phyloP scores from a whole-genome alignment of 2,888 invertebrate genomes.

The Cataglyphis rosenhaueri region DNA sequence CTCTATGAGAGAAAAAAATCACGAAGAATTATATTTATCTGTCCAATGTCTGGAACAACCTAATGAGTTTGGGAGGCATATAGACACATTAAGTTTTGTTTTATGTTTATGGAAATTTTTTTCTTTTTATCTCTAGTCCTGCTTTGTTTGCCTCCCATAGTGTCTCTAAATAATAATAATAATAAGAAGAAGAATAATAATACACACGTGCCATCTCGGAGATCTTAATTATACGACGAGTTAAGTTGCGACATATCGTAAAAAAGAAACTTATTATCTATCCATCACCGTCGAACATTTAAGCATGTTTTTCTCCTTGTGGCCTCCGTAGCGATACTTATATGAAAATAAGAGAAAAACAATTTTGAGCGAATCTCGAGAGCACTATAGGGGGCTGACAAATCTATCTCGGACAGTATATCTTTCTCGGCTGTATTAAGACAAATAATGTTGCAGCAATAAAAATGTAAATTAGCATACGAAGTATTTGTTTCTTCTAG shows the following conservation, averaged over 20 bases:
- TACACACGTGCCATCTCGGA: slow-evolving; percentile 24
- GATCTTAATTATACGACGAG: slow-evolving; percentile 40
- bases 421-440: slow-evolving; percentile 80
- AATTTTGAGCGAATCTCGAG: slow-evolving; percentile 63
- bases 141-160: slow-evolving; percentile 73
- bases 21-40: slow-evolving; percentile 57
- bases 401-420: slow-evolving; percentile 75
- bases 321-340: slow-evolving; percentile 33
- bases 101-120: slow-evolving; percentile 44
- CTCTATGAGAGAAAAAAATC: slow-evolving; percentile 28
- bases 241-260: slow-evolving; percentile 37
- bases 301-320: slow-evolving; percentile 58
- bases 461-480: slow-evolving; percentile 84
- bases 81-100: slow-evolving; percentile 29
- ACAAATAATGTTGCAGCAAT: slow-evolving; percentile 84
- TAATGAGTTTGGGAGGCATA: slow-evolving; percentile 83
- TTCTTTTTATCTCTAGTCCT: slow-evolving; percentile 60
- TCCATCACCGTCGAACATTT: slow-evolving; percentile 22
- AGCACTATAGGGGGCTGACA: slow-evolving; percentile 78
- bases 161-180: slow-evolving; percentile 58
- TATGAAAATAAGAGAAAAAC: slow-evolving; percentile 14
- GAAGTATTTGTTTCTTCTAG: slow-evolving; percentile 79
- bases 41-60: slow-evolving; percentile 85
- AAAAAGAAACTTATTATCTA: slow-evolving; percentile 14
- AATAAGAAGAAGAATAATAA: neutral